Percentiles rank a stretch among this genome's conserved stretches.
These are phyloP conservation scores for Porites evermanni DNA, from an alignment of 92 coral and sea anemone species.

Conservation along the genomic window DNA sequence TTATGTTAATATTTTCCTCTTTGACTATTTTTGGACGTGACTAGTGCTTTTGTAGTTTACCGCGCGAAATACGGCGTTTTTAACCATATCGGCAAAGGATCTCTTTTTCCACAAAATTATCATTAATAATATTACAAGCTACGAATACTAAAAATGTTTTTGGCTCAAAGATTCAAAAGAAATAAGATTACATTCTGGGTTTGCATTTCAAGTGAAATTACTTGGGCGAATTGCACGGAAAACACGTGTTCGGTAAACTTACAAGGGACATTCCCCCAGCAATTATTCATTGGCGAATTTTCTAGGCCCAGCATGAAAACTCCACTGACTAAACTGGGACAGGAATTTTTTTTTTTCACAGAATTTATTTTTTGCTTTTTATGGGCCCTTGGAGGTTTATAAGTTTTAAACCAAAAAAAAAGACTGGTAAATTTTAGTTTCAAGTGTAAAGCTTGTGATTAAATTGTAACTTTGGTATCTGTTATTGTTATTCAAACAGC, in stretches of 20 bases:
- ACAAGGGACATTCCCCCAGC: constrained; percentile 11
- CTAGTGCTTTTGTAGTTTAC: background rate
- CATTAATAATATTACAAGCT: background rate
- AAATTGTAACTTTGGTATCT: too few species aligned
- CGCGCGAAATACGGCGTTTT: background rate
- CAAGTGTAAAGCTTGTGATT: too few species aligned
- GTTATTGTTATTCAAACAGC: background rate
- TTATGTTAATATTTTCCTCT: background rate
- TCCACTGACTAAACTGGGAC: too few species aligned
- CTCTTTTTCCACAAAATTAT: background rate
- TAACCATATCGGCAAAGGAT: background rate
- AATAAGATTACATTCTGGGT: background rate
- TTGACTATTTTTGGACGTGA: constrained; percentile 42
- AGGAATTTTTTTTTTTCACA: too few species aligned
- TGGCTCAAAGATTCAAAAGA: background rate
- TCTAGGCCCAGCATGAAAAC: background rate
- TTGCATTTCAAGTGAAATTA: background rate
- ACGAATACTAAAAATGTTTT: background rate
- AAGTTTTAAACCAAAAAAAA: too few species aligned
- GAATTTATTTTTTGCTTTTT: too few species aligned
- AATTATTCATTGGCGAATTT: constrained; percentile 13
- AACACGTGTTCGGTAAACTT: constrained; percentile 11
- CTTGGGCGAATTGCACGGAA: background rate
- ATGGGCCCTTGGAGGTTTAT: too few species aligned
- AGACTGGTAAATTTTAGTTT: too few species aligned